Base-by-base conservation (phyloP, 1,140 invertebrate genomes). In the Archivesica marissinica region DNA sequence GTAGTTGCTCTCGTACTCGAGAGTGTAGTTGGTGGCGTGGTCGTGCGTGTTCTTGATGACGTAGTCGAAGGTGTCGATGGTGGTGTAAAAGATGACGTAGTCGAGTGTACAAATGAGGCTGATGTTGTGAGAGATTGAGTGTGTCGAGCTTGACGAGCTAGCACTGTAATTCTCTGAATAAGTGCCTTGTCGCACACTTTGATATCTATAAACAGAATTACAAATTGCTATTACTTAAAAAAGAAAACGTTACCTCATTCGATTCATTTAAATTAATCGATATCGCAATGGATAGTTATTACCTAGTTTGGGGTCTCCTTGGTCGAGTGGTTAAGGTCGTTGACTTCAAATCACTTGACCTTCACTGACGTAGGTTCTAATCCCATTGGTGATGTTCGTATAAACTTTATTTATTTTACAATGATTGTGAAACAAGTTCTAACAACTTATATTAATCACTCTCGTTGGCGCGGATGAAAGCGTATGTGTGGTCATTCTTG, bases 131-230 rank as follows among this genome's bases (percentile, higher is more conserved):
- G 47, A 15, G n/a, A n/a, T 50, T 15, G 47, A 15, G n/a, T 13
- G 13, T 15, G 47, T 50, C 13, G 47, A 15, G n/a, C 13, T 50
- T 15, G 47, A n/a, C 2, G 9, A n/a, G 23, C 11, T 72, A 30
- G 68, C 23, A 33, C 15, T 9, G 25, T 2, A 17, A 72, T 1
- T 4, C 35, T 9, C n/a, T 39, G 64, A 47, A 44, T 25, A 25
- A n/a, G 68, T 47, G 41, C 3, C n/a, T 72, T 72, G 25, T 72
- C 68, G 25, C 68, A 72, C 50, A 72, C 50, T 30, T 50, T 28
- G 4, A 72, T 72, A 72, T 72, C 68, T 72, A 30, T 9, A 56
- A 56, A 9, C n/a, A 56, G 6, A 9, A 56, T 23, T 23, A 56
- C 20, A 56, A 7, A 56, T 6, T 4, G 6, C 6, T 23, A 56